Evolutionary conservation across 2,113 vertebrate genomes (phyloP).

Genomic region (Cyanoramphus novaezelandiae): DNA sequence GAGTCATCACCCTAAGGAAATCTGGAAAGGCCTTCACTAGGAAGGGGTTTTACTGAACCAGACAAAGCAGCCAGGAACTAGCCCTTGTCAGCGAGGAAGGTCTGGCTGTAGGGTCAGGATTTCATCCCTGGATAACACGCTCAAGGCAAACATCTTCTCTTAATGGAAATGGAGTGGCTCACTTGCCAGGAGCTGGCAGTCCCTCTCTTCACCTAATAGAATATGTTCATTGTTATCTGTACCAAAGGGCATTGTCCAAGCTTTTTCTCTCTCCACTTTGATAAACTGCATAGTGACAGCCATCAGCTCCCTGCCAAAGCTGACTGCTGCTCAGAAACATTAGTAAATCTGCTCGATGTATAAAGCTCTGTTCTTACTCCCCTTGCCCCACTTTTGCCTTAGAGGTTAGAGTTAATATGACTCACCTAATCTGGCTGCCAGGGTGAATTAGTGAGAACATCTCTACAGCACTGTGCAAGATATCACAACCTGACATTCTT

Average conservation of each 20-base stretch:
- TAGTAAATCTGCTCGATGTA: neutral
- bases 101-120: neutral
- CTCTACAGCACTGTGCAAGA: slow-evolving; percentile 21
- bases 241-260: slow-evolving; percentile 6
- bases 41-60: neutral
- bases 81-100: neutral
- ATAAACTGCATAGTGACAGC: slow-evolving; percentile 5
- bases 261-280: neutral
- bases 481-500: slow-evolving; percentile 52
- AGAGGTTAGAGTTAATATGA: slow-evolving; percentile 54
- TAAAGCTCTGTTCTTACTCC: neutral
- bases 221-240: neutral
- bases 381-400: neutral
- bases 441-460: slow-evolving; percentile 62
- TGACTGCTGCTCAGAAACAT: neutral
- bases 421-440: slow-evolving; percentile 48
- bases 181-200: neutral
- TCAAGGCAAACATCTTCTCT: neutral
- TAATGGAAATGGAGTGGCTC: neutral
- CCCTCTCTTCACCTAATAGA: neutral
- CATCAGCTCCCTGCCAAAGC: slow-evolving; percentile 20
- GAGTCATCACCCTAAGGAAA: neutral
- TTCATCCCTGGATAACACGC: neutral
- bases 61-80: neutral
- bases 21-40: neutral